phyloP scores from a whole-genome alignment of 2,113 vertebrate genomes.

The Patagioenas fasciata region DNA sequence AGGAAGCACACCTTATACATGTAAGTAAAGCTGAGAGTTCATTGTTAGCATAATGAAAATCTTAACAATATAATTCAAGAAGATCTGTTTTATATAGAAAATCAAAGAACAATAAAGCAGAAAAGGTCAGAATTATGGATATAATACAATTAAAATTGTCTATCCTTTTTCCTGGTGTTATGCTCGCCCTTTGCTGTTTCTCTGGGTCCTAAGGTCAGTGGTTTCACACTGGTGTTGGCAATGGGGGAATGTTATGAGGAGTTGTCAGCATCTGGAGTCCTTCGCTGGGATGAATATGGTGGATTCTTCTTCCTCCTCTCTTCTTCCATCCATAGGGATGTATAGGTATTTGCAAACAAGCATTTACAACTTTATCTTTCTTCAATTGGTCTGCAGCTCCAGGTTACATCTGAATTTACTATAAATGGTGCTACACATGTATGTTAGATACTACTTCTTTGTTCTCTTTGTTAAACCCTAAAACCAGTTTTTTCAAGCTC shows the following conservation, averaged over 20 bases:
- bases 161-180: background rate
- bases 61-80: background rate
- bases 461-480: background rate
- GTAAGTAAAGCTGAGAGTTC: background rate
- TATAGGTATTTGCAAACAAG: background rate
- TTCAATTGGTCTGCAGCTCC: background rate
- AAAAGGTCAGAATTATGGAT: background rate
- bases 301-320: background rate
- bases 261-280: background rate
- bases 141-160: background rate
- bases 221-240: background rate
- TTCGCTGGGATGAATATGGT: background rate
- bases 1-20: background rate
- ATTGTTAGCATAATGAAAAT: background rate
- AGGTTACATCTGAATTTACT: background rate
- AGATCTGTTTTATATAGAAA: background rate
- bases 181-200: background rate
- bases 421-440: rapidly evolving
- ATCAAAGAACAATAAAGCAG: background rate
- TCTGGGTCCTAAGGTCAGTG: background rate
- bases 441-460: background rate
- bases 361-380: background rate
- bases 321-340: background rate
- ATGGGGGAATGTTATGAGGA: background rate
- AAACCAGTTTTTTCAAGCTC: background rate